Conservation (phyloP, 2,888 invertebrate genomes). For the Cinara cedri region DNA sequence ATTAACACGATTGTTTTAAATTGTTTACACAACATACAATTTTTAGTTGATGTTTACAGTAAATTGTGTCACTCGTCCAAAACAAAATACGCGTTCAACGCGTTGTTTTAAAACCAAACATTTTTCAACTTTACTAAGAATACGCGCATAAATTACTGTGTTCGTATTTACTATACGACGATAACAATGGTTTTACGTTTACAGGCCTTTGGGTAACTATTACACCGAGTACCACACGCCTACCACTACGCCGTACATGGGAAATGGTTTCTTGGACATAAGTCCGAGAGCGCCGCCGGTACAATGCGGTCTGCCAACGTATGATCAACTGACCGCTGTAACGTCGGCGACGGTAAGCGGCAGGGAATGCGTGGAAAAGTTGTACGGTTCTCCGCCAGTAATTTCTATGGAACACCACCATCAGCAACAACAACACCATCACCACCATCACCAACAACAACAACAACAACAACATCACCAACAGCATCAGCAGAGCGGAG, state of each 20-base stretch:
- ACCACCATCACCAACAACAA: constrained; percentile 8
- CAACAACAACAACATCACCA: constrained; percentile 14
- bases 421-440: constrained; percentile 30
- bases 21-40: no score
- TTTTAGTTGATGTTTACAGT: no score
- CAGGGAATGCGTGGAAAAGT: constrained; percentile 64
- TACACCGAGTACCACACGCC: constrained; percentile 70
- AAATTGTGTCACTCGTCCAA: no score
- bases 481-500: background rate
- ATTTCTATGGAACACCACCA: constrained; percentile 43
- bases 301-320: constrained; percentile 68
- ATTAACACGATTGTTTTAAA: no score
- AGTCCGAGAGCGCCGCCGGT: constrained; percentile 69
- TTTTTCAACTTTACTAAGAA: no score
- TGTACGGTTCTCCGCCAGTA: constrained; percentile 62
- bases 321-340: constrained; percentile 63
- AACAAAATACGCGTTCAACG: no score
- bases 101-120: no score
- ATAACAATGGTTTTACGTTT: constrained; percentile 61
- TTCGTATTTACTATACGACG: background rate
- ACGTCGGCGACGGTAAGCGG: constrained; percentile 62
- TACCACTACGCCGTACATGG: constrained; percentile 72
- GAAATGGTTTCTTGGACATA: constrained; percentile 84
- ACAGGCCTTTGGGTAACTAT: constrained; percentile 82
- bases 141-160: no score